Evolutionary conservation across 1,140 invertebrate species (phyloP).

Genomic region (Drosophila paulistorum): DNA sequence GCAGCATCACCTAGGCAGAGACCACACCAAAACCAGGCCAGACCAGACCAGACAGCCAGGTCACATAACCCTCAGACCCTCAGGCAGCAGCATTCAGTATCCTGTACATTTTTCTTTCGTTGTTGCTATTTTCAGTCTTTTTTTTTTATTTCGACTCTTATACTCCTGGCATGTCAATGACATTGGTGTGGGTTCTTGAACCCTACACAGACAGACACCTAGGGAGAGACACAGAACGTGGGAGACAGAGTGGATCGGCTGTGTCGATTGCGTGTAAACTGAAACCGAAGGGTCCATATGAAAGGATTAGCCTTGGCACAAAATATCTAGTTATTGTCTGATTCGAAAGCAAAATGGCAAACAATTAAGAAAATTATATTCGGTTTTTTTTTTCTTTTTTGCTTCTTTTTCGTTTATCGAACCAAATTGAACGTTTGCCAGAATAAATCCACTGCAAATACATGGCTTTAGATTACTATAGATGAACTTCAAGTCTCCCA

Average conservation of each 20-base stretch:
- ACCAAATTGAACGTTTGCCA: not conserved
- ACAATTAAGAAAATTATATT: slow-evolving; percentile 27
- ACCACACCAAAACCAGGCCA: slow-evolving; percentile 9
- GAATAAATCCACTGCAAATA: not conserved
- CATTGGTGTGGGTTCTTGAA: slow-evolving; percentile 47
- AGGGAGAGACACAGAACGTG: not conserved
- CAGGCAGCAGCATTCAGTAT: too few species aligned
- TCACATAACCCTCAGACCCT: not conserved
- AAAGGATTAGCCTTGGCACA: slow-evolving; percentile 37
- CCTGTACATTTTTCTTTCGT: slow-evolving; percentile 12
- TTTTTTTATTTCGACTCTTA: slow-evolving; percentile 32
- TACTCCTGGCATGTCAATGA: slow-evolving; percentile 46
- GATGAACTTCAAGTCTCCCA: too few species aligned
- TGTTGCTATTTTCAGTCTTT: slow-evolving; percentile 13
- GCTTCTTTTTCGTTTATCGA: not conserved
- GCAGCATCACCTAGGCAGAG: too few species aligned
- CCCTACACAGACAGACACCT: not conserved
- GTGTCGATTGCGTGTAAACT: slow-evolving; percentile 6
- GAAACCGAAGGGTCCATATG: slow-evolving; percentile 32
- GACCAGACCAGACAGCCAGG: slow-evolving; percentile 26
- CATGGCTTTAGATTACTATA: not conserved
- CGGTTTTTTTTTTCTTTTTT: not conserved
- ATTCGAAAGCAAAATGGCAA: slow-evolving; percentile 33
- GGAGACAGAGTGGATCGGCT: slow-evolving; percentile 8
- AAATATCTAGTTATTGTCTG: slow-evolving; percentile 32